Evolutionary conservation across 2,888 invertebrate species (phyloP).

Genomic region (Caenorhabditis drosophilae): DNA sequence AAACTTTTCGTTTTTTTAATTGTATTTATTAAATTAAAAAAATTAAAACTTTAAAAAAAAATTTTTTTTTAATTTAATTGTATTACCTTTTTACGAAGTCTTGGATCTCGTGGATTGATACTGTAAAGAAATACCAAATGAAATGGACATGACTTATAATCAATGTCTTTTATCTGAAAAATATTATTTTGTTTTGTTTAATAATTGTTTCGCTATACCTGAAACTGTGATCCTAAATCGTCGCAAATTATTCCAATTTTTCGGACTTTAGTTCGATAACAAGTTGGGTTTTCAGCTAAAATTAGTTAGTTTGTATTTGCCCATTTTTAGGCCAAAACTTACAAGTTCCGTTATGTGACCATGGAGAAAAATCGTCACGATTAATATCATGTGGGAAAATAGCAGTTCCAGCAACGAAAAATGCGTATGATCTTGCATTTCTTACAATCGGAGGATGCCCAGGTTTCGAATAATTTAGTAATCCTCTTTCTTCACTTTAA

Average conservation of each 20-base stretch:
- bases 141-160: constrained; percentile 47
- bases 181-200: too few species aligned
- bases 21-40: not conserved
- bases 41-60: not conserved
- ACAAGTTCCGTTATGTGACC: constrained; percentile 50
- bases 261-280: constrained; percentile 49
- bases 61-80: constrained; percentile 12
- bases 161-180: constrained; percentile 41
- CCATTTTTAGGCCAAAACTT: constrained; percentile 2
- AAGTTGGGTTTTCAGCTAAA: constrained; percentile 43
- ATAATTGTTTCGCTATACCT: too few species aligned
- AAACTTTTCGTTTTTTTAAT: constrained; percentile 1
- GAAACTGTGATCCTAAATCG: constrained; percentile 15
- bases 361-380: constrained; percentile 56
- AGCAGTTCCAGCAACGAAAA: constrained; percentile 48
- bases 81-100: constrained; percentile 48
- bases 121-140: constrained; percentile 47
- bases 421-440: constrained; percentile 47
- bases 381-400: constrained; percentile 53
- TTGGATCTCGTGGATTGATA: constrained; percentile 45
- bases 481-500: constrained; percentile 46
- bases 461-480: constrained; percentile 43
- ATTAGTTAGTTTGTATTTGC: too few species aligned
- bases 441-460: constrained; percentile 46
- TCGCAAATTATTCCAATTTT: constrained; percentile 43